These are phyloP conservation scores for Hypsibius dujardini DNA, from an alignment of 1,140 invertebrate genomes.

Conservation along the genomic window DNA sequence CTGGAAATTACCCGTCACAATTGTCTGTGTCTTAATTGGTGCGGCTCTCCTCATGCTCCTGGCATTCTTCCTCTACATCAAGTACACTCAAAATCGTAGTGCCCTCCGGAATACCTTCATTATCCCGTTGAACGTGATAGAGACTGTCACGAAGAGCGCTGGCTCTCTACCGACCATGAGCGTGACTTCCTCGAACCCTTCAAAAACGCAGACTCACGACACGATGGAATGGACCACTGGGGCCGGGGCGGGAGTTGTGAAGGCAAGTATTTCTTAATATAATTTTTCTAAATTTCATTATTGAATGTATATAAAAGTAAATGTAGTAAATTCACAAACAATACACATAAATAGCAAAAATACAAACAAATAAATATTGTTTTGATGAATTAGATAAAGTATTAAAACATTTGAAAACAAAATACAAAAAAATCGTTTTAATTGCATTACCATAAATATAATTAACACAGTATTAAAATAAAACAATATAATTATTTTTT, in stretches of 20 bases:
- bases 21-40: slow-evolving; percentile 15
- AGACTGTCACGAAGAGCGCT: background rate
- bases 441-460: no score
- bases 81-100: background rate
- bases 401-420: no score
- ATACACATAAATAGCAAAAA: no score
- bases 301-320: no score
- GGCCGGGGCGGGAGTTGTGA: background rate
- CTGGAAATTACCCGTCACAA: slow-evolving; percentile 24
- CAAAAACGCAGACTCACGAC: background rate
- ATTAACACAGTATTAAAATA: no score
- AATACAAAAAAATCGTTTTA: no score
- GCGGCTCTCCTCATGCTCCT: background rate
- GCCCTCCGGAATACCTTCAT: background rate
- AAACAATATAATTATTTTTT: no score
- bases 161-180: background rate
- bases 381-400: no score
- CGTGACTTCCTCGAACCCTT: background rate
- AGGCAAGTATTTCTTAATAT: background rate
- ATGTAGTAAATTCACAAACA: no score
- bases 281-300: no score
- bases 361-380: no score
- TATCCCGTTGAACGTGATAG: background rate
- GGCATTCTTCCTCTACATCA: background rate
- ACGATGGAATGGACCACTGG: background rate